Conservation (phyloP, 2,113 vertebrate genomes). For the Indicator indicator region DNA sequence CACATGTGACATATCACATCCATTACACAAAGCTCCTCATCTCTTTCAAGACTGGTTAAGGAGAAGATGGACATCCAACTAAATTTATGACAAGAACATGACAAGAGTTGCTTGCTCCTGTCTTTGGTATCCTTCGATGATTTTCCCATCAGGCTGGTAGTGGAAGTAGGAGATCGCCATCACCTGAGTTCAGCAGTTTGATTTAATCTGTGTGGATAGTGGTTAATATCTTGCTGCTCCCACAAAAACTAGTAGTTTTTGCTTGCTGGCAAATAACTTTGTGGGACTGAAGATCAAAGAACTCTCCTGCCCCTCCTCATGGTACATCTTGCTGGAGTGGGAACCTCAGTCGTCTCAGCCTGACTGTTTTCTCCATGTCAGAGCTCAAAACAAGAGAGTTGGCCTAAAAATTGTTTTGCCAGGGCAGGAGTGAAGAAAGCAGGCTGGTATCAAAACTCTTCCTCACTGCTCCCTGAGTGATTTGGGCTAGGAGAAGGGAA, state of each 20-base stretch:
- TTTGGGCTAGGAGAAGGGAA: slow-evolving; percentile 30
- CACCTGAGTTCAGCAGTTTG: background rate
- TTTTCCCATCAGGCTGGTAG: background rate
- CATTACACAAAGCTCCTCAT: background rate
- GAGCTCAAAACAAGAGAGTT: background rate
- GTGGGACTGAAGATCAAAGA: background rate
- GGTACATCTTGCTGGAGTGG: background rate
- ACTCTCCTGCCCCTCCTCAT: background rate
- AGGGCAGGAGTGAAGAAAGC: slow-evolving; percentile 18
- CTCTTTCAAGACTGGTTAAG: background rate
- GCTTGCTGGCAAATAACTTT: background rate
- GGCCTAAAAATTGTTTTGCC: background rate
- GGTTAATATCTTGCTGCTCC: background rate
- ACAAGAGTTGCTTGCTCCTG: background rate
- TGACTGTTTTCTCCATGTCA: background rate
- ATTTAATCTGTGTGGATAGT: background rate
- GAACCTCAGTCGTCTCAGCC: background rate
- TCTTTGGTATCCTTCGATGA: background rate
- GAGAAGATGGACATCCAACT: background rate
- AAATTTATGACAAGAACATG: background rate
- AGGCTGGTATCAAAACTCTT: slow-evolving; percentile 8
- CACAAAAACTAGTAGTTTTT: background rate
- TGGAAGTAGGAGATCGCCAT: background rate
- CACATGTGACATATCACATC: accelerated
- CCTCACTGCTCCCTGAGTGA: background rate